phyloP scores from a whole-genome alignment of 2,113 vertebrate genomes.

The Entelurus aequoreus region DNA sequence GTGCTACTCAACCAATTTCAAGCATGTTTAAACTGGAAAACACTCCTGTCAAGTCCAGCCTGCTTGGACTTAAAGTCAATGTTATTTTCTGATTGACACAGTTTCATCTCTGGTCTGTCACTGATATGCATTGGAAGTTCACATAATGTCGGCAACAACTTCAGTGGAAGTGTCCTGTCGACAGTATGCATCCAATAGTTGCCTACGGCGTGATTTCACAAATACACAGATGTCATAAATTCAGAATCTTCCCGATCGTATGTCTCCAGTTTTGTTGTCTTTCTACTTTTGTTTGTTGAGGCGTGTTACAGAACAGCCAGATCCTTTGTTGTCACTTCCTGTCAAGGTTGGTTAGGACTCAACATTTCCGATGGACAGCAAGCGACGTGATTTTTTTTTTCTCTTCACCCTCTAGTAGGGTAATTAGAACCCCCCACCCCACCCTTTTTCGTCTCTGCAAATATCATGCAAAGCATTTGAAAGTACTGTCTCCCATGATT shows the following conservation, averaged over 20 bases:
- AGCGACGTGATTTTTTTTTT: conserved; percentile 78
- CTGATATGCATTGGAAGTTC: conserved; percentile 35
- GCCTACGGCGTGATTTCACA: conserved; percentile 16
- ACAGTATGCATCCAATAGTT: conserved; percentile 2
- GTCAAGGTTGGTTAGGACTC: conserved; percentile 85
- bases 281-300: conserved; percentile 50
- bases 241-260: conserved; percentile 22
- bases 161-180: conserved; percentile 46
- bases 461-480: conserved; percentile 93
- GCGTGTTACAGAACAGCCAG: conserved; percentile 75
- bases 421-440: conserved; percentile 92
- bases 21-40: conserved; percentile 32
- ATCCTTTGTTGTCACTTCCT: conserved; percentile 89
- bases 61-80: conserved; percentile 44
- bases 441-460: conserved; percentile 75
- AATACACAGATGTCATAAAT: conserved; percentile 36
- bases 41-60: conserved; percentile 46
- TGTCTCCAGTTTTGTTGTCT: conserved; percentile 42
- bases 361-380: conserved; percentile 79
- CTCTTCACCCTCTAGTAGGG: conserved; percentile 70
- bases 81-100: conserved; percentile 43
- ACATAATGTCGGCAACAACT: conserved; percentile 45
- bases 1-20: background rate
- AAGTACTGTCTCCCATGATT: conserved; percentile 92
- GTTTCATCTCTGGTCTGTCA: conserved; percentile 57